These are phyloP conservation scores for Nannoperca obscura DNA, from an alignment of 2,797 vertebrate genomes.

Conservation along the genomic window DNA sequence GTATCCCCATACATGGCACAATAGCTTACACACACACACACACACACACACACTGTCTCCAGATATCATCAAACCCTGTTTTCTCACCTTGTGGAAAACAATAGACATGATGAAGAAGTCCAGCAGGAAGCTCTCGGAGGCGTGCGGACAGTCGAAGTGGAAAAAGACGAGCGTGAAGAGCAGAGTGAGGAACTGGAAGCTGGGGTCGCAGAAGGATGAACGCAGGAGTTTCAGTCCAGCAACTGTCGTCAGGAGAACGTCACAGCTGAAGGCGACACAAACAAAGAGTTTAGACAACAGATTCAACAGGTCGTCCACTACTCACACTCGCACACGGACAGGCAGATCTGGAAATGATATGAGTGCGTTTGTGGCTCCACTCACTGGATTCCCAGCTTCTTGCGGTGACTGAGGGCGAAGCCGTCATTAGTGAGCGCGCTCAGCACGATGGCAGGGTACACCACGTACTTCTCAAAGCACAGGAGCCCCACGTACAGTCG, in stretches of 20 bases:
- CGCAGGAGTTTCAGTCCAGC: constrained; percentile 97
- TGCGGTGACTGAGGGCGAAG: constrained; percentile 94
- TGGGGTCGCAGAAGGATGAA: constrained; percentile 94
- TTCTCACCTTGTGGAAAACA: constrained; percentile 93
- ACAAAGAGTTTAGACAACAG: constrained; percentile 32
- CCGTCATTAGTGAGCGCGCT: constrained; percentile 96
- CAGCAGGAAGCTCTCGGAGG: constrained; percentile 95
- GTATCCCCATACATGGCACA: background rate
- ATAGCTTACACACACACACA: background rate
- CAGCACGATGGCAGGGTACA: constrained; percentile 96
- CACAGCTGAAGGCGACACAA: constrained; percentile 85
- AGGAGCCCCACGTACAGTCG: constrained; percentile 96
- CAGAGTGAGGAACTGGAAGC: constrained; percentile 93
- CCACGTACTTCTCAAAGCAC: constrained; percentile 96
- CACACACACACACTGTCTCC: background rate
- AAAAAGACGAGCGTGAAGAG: constrained; percentile 96
- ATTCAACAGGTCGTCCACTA: constrained; percentile 14
- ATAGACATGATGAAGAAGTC: constrained; percentile 98
- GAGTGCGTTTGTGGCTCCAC: constrained; percentile 64
- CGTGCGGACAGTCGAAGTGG: constrained; percentile 91
- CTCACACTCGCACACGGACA: constrained; percentile 22
- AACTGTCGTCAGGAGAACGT: constrained; percentile 93
- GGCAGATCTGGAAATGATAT: background rate
- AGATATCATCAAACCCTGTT: too few relatives aligned
- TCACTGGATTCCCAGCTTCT: constrained; percentile 96